Evolutionary conservation across 2,113 vertebrate genomes (phyloP), one percentile per base, ranked within the genome.

Genomic region (Forbesichthys agassizii): DNA sequence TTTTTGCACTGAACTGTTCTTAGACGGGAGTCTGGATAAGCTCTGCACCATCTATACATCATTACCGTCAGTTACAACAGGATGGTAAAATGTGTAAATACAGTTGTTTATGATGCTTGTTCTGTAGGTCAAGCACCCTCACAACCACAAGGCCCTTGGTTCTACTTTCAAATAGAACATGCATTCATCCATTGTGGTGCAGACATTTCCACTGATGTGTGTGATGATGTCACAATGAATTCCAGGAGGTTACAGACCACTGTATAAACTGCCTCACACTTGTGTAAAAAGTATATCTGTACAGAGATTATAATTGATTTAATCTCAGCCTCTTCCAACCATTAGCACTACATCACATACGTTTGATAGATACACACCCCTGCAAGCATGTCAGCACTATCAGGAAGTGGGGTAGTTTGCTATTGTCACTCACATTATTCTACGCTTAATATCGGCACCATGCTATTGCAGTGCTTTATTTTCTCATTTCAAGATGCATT

Each of bases 21-120:
- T 62, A 61, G 86, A 85, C 86, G 59, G 52, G 33, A 64, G 51
- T 42, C 68, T 33, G 56, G 81, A 88, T 89, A 81, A 83, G 70
- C 79, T 55, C 33, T 14, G 55, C 66, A 52, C 71, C 20, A 7
- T 58, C 5, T 42, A 42, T 42, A 74, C 65, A 76, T 73, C 78
- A 69, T 81, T 70, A 69, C 69, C 80, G 74, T 72, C 73, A 66
- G 75, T 77, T 57, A 65, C 58, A 54, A 63, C 61, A n/a, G 74
- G 77, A 83, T 70, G 66, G 66, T 70, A 68, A 51, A 69, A 65
- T 61, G 71, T 68, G 70, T 9, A 73, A 86, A 79, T 64, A 75
- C 78, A 73, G 84, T 76, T 73, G 61, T 69, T 71, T 79, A 66
- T 77, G 78, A 66, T 77, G 78, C 75, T 73, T 69, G 67, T 73